Conservation (phyloP, 2,888 invertebrate genomes). For the Nyleta sp. region DNA sequence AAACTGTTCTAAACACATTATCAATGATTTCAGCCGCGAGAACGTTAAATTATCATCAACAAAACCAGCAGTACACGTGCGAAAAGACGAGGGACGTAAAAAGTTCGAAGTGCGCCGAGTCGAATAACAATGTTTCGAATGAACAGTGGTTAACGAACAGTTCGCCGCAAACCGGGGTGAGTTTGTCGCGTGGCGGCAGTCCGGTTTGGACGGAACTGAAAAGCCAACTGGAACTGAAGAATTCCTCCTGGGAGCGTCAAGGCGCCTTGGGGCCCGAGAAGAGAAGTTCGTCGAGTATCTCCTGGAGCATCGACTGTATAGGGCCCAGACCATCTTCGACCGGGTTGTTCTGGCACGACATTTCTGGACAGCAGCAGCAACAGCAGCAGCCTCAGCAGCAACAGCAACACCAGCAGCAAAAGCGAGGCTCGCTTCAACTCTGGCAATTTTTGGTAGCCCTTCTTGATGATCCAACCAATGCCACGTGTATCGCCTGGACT, state of each 20-base stretch:
- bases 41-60: conserved; percentile 70
- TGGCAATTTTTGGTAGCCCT: conserved; percentile 97
- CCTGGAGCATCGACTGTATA: conserved; percentile 75
- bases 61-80: conserved; percentile 66
- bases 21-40: conserved; percentile 51
- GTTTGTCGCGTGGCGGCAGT: conserved; percentile 71
- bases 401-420: conserved; percentile 82
- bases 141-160: conserved; percentile 71
- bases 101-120: conserved; percentile 71
- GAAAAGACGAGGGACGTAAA: conserved; percentile 68
- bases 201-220: conserved; percentile 79
- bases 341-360: conserved; percentile 75
- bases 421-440: conserved; percentile 94
- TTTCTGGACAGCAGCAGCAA: conserved; percentile 70
- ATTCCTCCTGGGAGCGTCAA: conserved; percentile 77
- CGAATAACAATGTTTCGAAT: conserved; percentile 73
- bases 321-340: conserved; percentile 73
- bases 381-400: conserved; percentile 76
- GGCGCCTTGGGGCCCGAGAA: conserved; percentile 71
- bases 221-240: conserved; percentile 72
- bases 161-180: conserved; percentile 60
- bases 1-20: too few relatives aligned
- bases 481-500: conserved; percentile 96
- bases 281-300: conserved; percentile 71
- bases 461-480: conserved; percentile 87